Conservation (phyloP, 2,797 vertebrate genomes). For the Sebastes oblongus region DNA sequence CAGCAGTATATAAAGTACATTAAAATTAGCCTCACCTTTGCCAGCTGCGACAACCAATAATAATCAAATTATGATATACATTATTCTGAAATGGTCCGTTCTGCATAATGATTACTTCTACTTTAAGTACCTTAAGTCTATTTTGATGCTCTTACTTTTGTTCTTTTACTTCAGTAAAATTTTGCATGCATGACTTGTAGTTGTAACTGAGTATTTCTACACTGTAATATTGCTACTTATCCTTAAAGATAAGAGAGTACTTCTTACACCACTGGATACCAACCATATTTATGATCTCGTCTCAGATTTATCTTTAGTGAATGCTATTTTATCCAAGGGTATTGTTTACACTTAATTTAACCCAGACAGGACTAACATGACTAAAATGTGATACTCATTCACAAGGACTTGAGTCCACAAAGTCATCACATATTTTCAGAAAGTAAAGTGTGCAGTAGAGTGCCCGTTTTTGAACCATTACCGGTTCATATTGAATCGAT, state of each 20-base stretch:
- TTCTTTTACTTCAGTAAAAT: not conserved
- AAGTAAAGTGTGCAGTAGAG: accelerated
- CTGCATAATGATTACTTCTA: not conserved
- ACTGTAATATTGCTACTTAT: not conserved
- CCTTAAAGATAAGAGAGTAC: not conserved
- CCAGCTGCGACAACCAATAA: not conserved
- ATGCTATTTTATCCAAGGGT: not conserved
- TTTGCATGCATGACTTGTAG: not conserved
- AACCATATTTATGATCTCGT: not conserved
- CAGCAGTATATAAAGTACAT: not conserved
- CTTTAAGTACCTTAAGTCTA: not conserved
- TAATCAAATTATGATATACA: not conserved
- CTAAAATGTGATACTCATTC: not conserved
- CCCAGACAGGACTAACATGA: too few relatives aligned
- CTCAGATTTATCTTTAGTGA: not conserved
- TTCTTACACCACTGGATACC: not conserved
- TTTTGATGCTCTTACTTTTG: not conserved
- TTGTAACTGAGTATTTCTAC: not conserved
- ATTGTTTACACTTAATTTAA: not conserved
- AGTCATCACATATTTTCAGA: not conserved
- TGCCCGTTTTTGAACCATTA: not conserved
- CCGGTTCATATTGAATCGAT: not conserved
- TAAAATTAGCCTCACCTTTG: not conserved
- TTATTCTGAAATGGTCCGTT: not conserved
- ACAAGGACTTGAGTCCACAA: not conserved